phyloP scores from a whole-genome alignment of 2,797 vertebrate genomes.

The Sebastiscus albofasciatus region DNA sequence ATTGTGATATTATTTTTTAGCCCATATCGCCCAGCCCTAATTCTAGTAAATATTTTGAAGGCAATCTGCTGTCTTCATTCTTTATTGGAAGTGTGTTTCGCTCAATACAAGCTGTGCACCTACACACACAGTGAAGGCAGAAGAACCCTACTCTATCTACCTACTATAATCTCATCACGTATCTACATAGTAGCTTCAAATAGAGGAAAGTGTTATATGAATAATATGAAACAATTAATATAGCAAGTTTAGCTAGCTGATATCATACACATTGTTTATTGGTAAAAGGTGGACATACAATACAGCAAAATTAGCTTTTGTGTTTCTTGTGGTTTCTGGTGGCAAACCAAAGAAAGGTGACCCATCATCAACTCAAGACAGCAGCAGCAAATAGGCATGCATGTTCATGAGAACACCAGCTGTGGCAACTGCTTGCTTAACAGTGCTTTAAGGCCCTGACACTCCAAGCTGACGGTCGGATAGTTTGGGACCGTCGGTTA shows the following conservation, averaged over 20 bases:
- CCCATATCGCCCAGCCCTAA: no score
- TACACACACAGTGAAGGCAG: neutral
- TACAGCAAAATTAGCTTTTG: neutral
- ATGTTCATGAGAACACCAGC: neutral
- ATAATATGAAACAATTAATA: neutral
- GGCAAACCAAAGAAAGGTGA: neutral
- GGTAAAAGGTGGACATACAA: neutral
- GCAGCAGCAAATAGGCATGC: neutral
- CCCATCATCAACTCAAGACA: neutral
- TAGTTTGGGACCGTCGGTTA: no score
- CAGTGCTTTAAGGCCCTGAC: neutral
- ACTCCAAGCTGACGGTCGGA: no score
- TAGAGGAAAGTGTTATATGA: neutral
- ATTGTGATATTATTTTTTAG: no score
- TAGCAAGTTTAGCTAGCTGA: neutral
- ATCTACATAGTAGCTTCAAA: neutral
- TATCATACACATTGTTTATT: neutral
- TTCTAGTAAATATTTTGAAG: no score
- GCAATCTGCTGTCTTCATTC: neutral
- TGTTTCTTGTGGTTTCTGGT: neutral
- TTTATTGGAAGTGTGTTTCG: neutral
- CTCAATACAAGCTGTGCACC: neutral
- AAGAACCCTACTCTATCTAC: neutral
- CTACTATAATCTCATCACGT: neutral
- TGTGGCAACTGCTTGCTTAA: neutral